Percentiles rank a stretch among this genome's conserved stretches.
These are phyloP conservation scores for Herpetotheres cachinnans DNA, from an alignment of 2,113 vertebrate genomes.

Conservation along the genomic window DNA sequence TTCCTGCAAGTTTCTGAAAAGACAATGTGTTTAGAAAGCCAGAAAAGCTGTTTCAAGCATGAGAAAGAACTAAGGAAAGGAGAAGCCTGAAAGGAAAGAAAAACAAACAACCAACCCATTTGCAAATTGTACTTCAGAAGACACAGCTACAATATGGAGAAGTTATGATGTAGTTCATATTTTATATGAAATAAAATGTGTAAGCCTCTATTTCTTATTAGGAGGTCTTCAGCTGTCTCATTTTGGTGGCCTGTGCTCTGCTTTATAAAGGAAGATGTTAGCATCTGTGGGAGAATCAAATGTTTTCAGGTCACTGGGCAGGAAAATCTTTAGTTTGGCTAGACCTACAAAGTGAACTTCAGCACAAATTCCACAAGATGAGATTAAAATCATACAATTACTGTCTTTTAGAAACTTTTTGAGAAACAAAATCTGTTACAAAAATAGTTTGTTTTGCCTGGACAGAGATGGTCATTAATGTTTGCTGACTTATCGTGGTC, in stretches of 20 bases:
- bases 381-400: slow-evolving; percentile 2
- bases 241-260: not conserved
- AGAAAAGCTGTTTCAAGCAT: not conserved
- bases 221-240: not conserved
- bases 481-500: not conserved
- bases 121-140: not conserved
- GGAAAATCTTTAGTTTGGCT: slow-evolving; percentile 46
- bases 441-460: slow-evolving; percentile 33
- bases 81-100: not conserved
- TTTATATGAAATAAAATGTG: not conserved
- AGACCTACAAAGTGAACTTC: slow-evolving; percentile 3
- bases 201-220: not conserved
- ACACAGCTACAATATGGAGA: not conserved
- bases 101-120: not conserved
- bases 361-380: not conserved
- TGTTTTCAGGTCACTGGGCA: slow-evolving; percentile 17
- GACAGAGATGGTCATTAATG: not conserved
- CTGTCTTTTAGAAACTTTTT: not conserved
- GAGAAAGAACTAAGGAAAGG: not conserved
- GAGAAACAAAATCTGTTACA: not conserved
- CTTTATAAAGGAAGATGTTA: not conserved
- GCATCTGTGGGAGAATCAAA: not conserved
- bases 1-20: not conserved
- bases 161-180: not conserved
- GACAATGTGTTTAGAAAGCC: not conserved